Base-by-base conservation (phyloP, 2,113 vertebrate genomes). In the Melanostigma gelatinosum region DNA sequence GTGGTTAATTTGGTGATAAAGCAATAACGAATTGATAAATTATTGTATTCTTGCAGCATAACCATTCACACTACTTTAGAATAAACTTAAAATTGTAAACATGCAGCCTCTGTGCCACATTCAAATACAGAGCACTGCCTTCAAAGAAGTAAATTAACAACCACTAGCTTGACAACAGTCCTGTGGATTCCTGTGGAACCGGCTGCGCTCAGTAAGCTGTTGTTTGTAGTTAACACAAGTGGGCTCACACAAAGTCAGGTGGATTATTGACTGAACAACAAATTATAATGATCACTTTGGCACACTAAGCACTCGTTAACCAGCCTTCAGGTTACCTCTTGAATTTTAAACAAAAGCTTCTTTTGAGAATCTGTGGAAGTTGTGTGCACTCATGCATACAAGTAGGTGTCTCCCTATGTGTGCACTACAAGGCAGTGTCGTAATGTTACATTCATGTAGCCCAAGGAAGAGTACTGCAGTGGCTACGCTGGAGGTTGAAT, bases 261-360 rank as follows among this genome's bases (percentile, higher is more conserved):
- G 13, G 38, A 82, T 32, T 65, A 77, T 42, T 13, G 42, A 66
- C 18, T 13, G 1, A 48, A 44, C 7, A n/a, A 10, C 60, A 13
- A n/a, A 61, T 65, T 52, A 12, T n/a, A 76, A 64, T 77, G 44
- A 80, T 69, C 48, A 46, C 44, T 42, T 63, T 58, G 16, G 9
- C 60, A 55, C 55, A 29, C 12, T 50, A 20, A 22, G 6, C 5
- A 29, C 3, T 38, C 46, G 29, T 32, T 46, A 60, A 32, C 3
- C 22, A 62, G n/a, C 36, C 8, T 48, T 48, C 27, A 27, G 2
- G 10, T 27, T 24, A 22, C 36, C n/a, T 64, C 22, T 42, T 42
- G 10, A 38, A 36, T 61, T 34, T 61, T 36, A 9, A 61, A 34
- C 20, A 13, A 0, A 18, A 44, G 42, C 60, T 36, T 62, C 18